Base-by-base conservation (phyloP, 2,888 invertebrate genomes). In the Mylabris sibirica region DNA sequence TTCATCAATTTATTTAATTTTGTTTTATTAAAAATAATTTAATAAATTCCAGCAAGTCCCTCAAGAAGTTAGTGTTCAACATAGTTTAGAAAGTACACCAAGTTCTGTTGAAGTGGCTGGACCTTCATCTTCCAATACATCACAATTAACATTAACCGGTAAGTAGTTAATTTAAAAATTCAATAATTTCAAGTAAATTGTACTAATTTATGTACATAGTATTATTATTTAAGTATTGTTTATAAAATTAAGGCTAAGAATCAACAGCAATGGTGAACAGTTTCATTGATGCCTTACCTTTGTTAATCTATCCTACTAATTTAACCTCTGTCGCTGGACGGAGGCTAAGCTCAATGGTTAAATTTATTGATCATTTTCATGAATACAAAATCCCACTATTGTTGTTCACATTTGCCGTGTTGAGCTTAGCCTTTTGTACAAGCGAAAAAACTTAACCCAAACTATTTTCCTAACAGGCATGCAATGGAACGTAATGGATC, bases 401-500 rank as follows among this genome's bases (percentile, higher is more conserved):
- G 53, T 75, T 78, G 81, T 82, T 82, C 82, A 82, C 81, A 73
- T 35, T 81, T 82, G 83, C 82, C 80, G 83, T 30, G 30, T 84
- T 84, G 84, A 84, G 84, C 83, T 80, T 82, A 80, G 83, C 82
- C 83, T 81, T 20, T 53, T 75, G 76, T 81, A 76, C 59, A 60
- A 61, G 65, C 66, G 64, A 59, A 69, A 65, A 66, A 62, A 65
- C 65, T 66, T 63, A 57, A 64, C 35, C 38, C 44, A 60, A 35
- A 60, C 9, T 59, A 57, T 70, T 63, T 63, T 69, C 72, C 71
- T 70, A 64, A 71, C 83, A 93, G 93, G 92, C 89, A 90, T 92
- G 87, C 93, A 93, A 87, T 93, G 93, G 93, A 81, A 81, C 76
- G 91, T 93, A 88, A 90, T 93, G 90, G 93, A 93, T 88, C 91